Conservation (phyloP, 2,797 vertebrate genomes). For the Danio aesculapii region DNA sequence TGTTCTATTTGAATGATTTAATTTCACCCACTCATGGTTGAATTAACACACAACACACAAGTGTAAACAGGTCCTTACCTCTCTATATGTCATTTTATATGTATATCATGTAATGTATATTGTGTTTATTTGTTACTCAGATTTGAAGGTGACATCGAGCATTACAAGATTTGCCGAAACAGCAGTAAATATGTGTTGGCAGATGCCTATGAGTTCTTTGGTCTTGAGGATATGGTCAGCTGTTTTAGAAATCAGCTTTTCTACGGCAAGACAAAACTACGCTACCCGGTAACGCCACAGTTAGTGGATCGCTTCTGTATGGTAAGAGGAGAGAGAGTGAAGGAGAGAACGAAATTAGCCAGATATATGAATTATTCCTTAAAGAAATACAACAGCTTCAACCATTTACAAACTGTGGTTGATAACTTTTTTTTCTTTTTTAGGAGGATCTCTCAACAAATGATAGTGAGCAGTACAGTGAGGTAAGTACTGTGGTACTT, state of each 20-base stretch:
- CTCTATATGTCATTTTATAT: neutral
- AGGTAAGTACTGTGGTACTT: neutral
- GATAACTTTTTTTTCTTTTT: neutral
- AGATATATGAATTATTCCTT: neutral
- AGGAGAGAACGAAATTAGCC: no score
- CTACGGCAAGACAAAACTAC: conserved; percentile 94
- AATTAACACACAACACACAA: no score
- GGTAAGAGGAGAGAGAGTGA: conserved; percentile 72
- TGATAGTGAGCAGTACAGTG: neutral
- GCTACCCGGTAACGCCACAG: conserved; percentile 92
- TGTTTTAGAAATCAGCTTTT: conserved; percentile 91
- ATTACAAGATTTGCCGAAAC: conserved; percentile 90
- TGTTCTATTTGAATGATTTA: no score
- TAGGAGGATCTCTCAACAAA: neutral
- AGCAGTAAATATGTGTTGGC: conserved; percentile 88
- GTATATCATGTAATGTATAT: neutral
- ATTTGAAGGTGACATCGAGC: conserved; percentile 92
- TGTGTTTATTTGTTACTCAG: conserved; percentile 70
- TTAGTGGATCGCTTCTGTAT: conserved; percentile 87
- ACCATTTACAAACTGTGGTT: neutral
- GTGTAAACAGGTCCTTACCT: no score
- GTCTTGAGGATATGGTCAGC: conserved; percentile 92
- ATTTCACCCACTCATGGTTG: no score
- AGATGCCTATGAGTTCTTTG: conserved; percentile 91
- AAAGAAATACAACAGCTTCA: neutral